Base-by-base conservation (phyloP, 2,113 vertebrate genomes). In the Oryctolagus cuniculus region DNA sequence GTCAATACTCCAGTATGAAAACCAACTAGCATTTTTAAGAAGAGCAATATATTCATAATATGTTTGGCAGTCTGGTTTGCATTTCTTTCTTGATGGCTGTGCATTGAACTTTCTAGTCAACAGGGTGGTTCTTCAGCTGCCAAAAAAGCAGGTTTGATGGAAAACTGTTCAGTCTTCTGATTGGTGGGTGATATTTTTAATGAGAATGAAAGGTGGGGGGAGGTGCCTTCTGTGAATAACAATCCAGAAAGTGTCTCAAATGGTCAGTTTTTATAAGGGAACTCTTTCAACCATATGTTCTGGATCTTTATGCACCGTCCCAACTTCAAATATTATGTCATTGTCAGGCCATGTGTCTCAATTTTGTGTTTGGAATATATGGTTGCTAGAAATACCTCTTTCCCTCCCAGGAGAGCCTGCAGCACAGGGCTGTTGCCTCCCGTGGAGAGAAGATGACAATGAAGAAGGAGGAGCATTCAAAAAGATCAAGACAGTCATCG, bases 1-100 rank as follows among this genome's bases (percentile, higher is more conserved):
- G 99, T 99, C 99, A 99, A 99, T 99, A 99, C 98, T 98, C 97
- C 98, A 98, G 98, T 98, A 99, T 98, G 98, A 98, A 99, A 99
- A 99, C 99, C 98, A 99, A 99, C 99, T 98, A 98, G 98, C 98
- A 98, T 98, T 98, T 98, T 98, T 98, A 98, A 99, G 98, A 98
- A 98, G 98, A 98, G 98, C 99, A 98, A 99, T 99, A 99, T 98
- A 99, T 99, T 99, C 98, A 98, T 98, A 98, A 98, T 97, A 93
- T 97, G 86, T 98, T 98, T 96, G 95, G 97, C 83, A 97, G 96
- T 96, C 97, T 98, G 98, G 97, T 98, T 98, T 97, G 92, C 96
- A 97, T 98, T 98, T 98, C 94, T 91, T 97, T 96, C 96, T 85
- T 74, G 81, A 93, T 97, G 98, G 95, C 97, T 95, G 63, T 19